Base-by-base conservation (phyloP, 2,888 invertebrate genomes). In the Luffia ferchaultella region DNA sequence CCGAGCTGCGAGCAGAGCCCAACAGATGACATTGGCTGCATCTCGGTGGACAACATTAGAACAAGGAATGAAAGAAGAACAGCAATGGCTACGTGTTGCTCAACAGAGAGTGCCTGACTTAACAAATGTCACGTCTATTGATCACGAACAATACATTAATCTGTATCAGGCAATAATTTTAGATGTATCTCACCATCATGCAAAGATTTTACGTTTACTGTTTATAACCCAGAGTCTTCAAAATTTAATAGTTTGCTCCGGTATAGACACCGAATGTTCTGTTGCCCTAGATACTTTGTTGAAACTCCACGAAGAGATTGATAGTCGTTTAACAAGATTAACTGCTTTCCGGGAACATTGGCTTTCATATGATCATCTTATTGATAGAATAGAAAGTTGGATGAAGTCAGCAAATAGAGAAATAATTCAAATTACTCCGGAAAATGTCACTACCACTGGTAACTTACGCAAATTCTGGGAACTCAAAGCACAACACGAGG, bases 401-500 rank as follows among this genome's bases (percentile, higher is more conserved):
- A 87, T 95, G 67, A 88, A 87, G 54, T 87, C 86, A 50, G 91
- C 93, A 0, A 92, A 92, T 60, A 85, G 86, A 49, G 91, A 92
- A 65, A 72, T 94, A 46, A 85, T 86, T 53, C 77, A 86, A 19
- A 87, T 94, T 41, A 88, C 89, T 1, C 80, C 87, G 12, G 89
- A 89, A 54, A 86, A 88, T 30, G 85, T 87, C 16, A 87, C 87
- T 49, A 86, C 88, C 1, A 87, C 88, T 9, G 89, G 90, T 49
- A 91, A 92, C 61, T 89, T 93, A 72, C 87, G 93, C 58, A 89
- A 92, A 60, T 95, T 94, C 76, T 95, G 95, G 94, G 95, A 95
- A 74, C 72, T 95, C 45, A 94, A 93, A 70, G 95, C 94, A 0
- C 93, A 94, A 61, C 92, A 93, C 61, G 94, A 94, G 79, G 88